phyloP scores from a whole-genome alignment of 2,888 invertebrate genomes.

The Gymnoscelis rufifasciata region DNA sequence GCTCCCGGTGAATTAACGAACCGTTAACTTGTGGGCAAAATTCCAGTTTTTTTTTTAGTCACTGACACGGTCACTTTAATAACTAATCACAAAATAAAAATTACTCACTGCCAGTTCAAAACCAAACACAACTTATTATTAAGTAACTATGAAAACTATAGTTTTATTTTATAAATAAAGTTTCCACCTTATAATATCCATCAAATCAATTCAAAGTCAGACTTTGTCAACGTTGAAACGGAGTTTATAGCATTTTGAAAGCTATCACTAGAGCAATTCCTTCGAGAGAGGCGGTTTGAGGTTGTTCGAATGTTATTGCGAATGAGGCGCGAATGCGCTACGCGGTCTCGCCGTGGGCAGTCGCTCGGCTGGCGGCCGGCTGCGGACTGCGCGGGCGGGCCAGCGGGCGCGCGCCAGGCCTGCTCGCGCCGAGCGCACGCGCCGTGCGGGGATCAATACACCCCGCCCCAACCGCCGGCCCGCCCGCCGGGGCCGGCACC shows the following conservation, averaged over 20 bases:
- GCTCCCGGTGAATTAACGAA: slow-evolving; percentile 65
- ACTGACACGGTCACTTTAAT: slow-evolving; percentile 64
- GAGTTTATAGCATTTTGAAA: slow-evolving; percentile 44
- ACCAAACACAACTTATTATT: background rate
- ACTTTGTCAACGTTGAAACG: slow-evolving; percentile 27
- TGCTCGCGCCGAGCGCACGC: slow-evolving; percentile 62
- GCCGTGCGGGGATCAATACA: slow-evolving; percentile 73
- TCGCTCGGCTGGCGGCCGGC: slow-evolving; percentile 67
- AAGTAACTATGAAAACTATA: slow-evolving; percentile 1
- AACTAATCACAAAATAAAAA: slow-evolving; percentile 35
- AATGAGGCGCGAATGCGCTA: slow-evolving; percentile 49
- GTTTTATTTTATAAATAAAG: slow-evolving; percentile 34
- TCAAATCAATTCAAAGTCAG: slow-evolving; percentile 31
- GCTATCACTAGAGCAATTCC: slow-evolving; percentile 64
- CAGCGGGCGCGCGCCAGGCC: slow-evolving; percentile 49
- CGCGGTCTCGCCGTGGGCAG: slow-evolving; percentile 42
- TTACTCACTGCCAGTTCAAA: slow-evolving; percentile 20
- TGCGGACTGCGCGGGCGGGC: slow-evolving; percentile 69
- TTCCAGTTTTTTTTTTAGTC: slow-evolving; percentile 60
- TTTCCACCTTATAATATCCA: slow-evolving; percentile 39
- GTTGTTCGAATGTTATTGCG: slow-evolving; percentile 65
- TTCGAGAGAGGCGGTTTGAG: slow-evolving; percentile 56
- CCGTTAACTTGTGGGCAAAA: slow-evolving; percentile 66
- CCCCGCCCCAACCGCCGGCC: slow-evolving; percentile 62
- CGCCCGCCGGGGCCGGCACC: slow-evolving; percentile 52